These are phyloP conservation scores for Hedychridium roseum DNA, from an alignment of 2,888 invertebrate species.

Conservation along the genomic window DNA sequence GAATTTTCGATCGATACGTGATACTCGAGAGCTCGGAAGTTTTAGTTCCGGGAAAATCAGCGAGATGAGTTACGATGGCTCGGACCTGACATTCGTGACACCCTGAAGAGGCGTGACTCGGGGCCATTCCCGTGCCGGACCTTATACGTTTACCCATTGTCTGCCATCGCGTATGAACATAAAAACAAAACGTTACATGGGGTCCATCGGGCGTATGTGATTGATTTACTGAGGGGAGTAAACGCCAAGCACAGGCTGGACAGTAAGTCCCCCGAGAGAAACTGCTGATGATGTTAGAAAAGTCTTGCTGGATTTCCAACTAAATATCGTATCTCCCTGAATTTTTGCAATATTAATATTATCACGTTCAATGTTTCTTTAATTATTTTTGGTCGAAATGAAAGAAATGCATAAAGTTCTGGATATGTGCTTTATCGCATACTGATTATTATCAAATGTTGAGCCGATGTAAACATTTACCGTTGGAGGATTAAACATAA, in stretches of 20 bases:
- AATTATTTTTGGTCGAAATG: neutral
- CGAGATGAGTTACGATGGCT: slow-evolving; percentile 22
- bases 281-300: slow-evolving; percentile 13
- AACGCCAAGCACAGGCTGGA: slow-evolving; percentile 38
- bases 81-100: slow-evolving; percentile 15
- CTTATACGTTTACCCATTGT: slow-evolving; percentile 1
- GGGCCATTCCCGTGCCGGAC: neutral
- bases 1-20: no score
- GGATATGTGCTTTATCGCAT: no score
- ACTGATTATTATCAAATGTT: no score
- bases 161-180: slow-evolving; percentile 19
- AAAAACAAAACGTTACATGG: slow-evolving; percentile 41
- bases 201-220: slow-evolving; percentile 35
- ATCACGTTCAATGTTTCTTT: neutral
- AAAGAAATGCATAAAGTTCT: no score
- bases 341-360: no score
- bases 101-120: slow-evolving; percentile 22
- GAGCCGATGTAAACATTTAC: no score
- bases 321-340: no score
- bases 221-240: slow-evolving; percentile 47
- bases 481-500: no score
- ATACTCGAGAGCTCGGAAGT: no score
- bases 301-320: no score
- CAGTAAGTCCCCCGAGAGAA: slow-evolving; percentile 18
- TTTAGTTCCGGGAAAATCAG: slow-evolving; percentile 5